These are phyloP conservation scores for Leptura quadrifasciata DNA, from an alignment of 2,888 invertebrate species.

Conservation along the genomic window DNA sequence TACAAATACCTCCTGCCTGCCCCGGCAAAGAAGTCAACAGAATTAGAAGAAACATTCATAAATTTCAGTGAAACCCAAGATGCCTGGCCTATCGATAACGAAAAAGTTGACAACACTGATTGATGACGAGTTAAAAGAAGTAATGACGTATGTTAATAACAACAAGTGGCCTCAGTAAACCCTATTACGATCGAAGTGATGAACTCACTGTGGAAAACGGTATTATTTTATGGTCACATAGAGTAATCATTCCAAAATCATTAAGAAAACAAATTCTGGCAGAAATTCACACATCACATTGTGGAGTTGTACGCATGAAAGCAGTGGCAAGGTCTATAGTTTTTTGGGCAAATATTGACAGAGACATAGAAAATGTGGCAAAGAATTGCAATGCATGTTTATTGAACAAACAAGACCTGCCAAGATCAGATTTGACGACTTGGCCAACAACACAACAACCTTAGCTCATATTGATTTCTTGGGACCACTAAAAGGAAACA, in stretches of 20 bases:
- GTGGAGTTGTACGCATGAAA: slow-evolving; percentile 58
- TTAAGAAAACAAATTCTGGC: slow-evolving; percentile 45
- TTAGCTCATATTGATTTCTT: slow-evolving; percentile 71
- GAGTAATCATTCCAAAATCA: slow-evolving; percentile 36
- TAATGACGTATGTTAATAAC: not conserved
- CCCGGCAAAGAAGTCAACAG: not conserved
- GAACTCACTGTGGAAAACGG: slow-evolving; percentile 45
- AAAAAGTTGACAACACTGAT: slow-evolving; percentile 19
- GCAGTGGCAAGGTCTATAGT: slow-evolving; percentile 54
- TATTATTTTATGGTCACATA: slow-evolving; percentile 48
- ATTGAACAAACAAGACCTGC: slow-evolving; percentile 57
- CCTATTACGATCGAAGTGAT: slow-evolving; percentile 16
- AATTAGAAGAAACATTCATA: not conserved
- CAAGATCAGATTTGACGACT: slow-evolving; percentile 52
- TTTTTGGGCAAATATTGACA: slow-evolving; percentile 62
- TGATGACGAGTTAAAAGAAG: not conserved
- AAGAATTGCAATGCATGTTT: slow-evolving; percentile 58
- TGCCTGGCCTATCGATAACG: slow-evolving; percentile 40
- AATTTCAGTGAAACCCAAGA: slow-evolving; percentile 27
- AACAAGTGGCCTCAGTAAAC: not conserved
- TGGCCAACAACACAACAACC: slow-evolving; percentile 59
- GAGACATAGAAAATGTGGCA: slow-evolving; percentile 60
- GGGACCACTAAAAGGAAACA: slow-evolving; percentile 53
- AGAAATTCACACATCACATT: slow-evolving; percentile 53
- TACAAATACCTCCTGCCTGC: not conserved